phyloP scores from a whole-genome alignment of 2,113 vertebrate species.

The Chlorodrepanis virens region DNA sequence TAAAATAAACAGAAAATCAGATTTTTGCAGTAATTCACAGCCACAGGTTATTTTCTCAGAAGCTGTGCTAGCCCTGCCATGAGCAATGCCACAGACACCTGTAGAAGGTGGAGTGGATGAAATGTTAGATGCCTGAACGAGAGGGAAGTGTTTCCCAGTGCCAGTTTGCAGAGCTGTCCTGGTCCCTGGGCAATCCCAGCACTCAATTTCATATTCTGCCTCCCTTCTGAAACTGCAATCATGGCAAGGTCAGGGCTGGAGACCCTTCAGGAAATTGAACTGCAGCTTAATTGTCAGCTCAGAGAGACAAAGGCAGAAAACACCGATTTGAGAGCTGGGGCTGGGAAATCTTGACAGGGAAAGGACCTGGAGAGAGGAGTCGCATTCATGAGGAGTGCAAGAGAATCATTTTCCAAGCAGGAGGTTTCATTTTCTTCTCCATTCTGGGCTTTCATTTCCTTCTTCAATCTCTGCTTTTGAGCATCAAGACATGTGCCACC shows the following conservation, averaged over 20 bases:
- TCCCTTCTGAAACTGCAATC: conserved; percentile 19
- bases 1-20: background rate
- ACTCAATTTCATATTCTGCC: background rate
- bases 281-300: background rate
- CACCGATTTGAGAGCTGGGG: background rate
- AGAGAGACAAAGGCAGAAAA: background rate
- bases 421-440: background rate
- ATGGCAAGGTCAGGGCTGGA: background rate
- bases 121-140: background rate
- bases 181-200: background rate
- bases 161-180: background rate
- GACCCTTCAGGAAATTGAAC: conserved; percentile 8
- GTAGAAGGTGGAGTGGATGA: background rate
- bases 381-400: background rate
- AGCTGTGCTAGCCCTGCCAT: background rate
- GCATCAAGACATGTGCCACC: background rate
- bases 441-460: background rate
- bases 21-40: background rate
- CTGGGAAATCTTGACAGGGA: background rate
- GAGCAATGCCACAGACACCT: background rate
- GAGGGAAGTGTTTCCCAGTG: background rate
- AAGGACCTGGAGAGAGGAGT: background rate
- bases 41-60: background rate
- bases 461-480: background rate
- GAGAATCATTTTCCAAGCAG: background rate